A percentile compares a stretch with the other conserved stretches of the same genome.
Conservation (phyloP, 1,140 invertebrate genomes). For the Bombus picipes region DNA sequence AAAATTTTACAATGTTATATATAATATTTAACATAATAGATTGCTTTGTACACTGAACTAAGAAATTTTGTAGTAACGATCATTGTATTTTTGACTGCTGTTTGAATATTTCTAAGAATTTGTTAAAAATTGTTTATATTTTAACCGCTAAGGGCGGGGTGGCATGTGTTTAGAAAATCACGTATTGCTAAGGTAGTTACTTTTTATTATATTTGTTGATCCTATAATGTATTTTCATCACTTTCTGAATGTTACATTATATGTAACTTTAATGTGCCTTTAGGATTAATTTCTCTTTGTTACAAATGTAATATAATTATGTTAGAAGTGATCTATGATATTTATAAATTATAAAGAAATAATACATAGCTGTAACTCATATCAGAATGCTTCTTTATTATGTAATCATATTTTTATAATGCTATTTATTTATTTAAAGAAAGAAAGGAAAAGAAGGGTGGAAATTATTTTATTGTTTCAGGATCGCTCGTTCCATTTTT, state of each 20-base stretch:
- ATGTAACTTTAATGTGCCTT: constrained; percentile 70
- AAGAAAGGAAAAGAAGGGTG: not conserved
- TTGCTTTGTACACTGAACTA: constrained; percentile 26
- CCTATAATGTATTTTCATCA: constrained; percentile 55
- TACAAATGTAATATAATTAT: constrained; percentile 66
- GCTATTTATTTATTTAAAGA: constrained; percentile 6
- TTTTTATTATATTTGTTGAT: constrained; percentile 65
- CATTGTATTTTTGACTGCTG: constrained; percentile 32
- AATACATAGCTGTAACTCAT: constrained; percentile 58
- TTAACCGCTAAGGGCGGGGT: constrained; percentile 47
- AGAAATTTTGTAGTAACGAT: constrained; percentile 17
- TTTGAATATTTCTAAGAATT: constrained; percentile 30
- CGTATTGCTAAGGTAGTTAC: constrained; percentile 58
- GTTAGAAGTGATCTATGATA: constrained; percentile 65
- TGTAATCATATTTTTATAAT: constrained; percentile 21
- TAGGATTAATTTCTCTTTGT: constrained; percentile 67
- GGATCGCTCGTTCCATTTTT: not conserved
- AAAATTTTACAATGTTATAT: constrained; percentile 38
- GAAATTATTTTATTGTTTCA: not conserved
- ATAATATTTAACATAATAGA: constrained; percentile 25
- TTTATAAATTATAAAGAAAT: constrained; percentile 65
- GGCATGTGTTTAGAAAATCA: constrained; percentile 56
- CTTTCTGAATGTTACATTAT: constrained; percentile 64
- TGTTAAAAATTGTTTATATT: constrained; percentile 48
- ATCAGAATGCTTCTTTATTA: constrained; percentile 21